phyloP scores from a whole-genome alignment of 2,113 vertebrate genomes.

The Gymnorhina tibicen region DNA sequence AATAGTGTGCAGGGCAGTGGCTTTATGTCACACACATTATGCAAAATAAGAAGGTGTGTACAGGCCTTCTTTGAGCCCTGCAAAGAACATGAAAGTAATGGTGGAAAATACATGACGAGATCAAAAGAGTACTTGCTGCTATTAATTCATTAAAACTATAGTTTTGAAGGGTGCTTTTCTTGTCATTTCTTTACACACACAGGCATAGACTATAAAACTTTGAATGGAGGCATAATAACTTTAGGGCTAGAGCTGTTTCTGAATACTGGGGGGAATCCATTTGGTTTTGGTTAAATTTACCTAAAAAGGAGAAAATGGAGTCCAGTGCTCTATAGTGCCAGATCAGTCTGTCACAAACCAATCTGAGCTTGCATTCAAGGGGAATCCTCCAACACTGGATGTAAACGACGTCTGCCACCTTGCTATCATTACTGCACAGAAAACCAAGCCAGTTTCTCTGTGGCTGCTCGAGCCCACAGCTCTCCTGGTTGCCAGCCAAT shows the following conservation, averaged over 20 bases:
- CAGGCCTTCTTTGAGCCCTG: neutral
- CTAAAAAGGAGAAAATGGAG: neutral
- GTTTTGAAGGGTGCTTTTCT: neutral
- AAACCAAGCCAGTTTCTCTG: neutral
- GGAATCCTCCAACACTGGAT: neutral
- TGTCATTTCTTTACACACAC: neutral
- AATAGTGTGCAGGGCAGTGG: neutral
- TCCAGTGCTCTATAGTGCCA: neutral
- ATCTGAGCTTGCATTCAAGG: neutral
- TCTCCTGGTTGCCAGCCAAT: neutral
- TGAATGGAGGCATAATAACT: neutral
- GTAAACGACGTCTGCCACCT: slow-evolving; percentile 9
- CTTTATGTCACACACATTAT: neutral
- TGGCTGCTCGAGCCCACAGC: neutral
- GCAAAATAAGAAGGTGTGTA: neutral
- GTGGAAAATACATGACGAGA: neutral
- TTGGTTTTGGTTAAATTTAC: neutral
- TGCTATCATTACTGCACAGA: neutral
- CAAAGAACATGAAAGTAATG: neutral
- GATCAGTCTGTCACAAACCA: neutral
- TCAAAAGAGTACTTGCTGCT: neutral
- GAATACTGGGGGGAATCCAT: neutral
- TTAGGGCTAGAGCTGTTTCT: neutral
- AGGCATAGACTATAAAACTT: neutral
- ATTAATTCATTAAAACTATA: neutral